Conservation (phyloP, 2,888 invertebrate species). For the Brachylomia viminalis region DNA sequence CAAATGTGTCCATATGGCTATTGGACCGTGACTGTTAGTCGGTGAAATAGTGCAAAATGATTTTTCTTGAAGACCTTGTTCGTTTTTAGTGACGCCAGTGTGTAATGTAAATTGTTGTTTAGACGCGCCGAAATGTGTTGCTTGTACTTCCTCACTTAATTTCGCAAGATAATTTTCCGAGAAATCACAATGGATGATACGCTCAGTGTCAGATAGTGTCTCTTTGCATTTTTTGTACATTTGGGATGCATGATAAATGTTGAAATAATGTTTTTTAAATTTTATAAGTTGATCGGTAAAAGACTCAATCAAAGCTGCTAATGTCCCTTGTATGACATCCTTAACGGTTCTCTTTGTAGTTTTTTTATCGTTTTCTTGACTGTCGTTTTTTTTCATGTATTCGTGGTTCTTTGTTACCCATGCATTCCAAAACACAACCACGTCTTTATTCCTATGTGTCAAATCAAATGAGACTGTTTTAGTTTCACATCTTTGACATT, state of each 20-base stretch:
- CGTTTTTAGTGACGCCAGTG: slow-evolving; percentile 40
- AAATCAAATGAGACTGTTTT: slow-evolving; percentile 18
- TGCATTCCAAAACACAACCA: slow-evolving; percentile 21
- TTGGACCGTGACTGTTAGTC: slow-evolving; percentile 35
- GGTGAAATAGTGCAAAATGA: slow-evolving; percentile 42
- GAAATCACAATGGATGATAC: slow-evolving; percentile 39
- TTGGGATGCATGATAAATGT: slow-evolving; percentile 38
- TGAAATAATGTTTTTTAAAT: slow-evolving; percentile 27
- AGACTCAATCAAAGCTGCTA: slow-evolving; percentile 9
- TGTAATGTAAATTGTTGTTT: slow-evolving; percentile 41
- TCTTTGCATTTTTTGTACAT: slow-evolving; percentile 20
- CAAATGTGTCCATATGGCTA: slow-evolving; percentile 52
- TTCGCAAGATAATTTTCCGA: slow-evolving; percentile 54
- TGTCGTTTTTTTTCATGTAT: slow-evolving; percentile 17
- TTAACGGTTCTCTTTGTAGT: slow-evolving; percentile 14
- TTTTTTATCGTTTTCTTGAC: slow-evolving; percentile 7
- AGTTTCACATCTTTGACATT: slow-evolving; percentile 22
- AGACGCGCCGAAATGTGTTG: slow-evolving; percentile 48
- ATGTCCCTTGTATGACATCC: slow-evolving; percentile 16
- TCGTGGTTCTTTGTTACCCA: slow-evolving; percentile 19
- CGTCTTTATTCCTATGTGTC: slow-evolving; percentile 11
- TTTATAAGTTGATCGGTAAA: slow-evolving; percentile 21
- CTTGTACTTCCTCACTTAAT: slow-evolving; percentile 53
- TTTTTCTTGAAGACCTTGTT: slow-evolving; percentile 38
- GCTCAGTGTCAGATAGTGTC: slow-evolving; percentile 13